Base-by-base conservation (phyloP, 2,797 vertebrate species). In the Antrozous pallidus region DNA sequence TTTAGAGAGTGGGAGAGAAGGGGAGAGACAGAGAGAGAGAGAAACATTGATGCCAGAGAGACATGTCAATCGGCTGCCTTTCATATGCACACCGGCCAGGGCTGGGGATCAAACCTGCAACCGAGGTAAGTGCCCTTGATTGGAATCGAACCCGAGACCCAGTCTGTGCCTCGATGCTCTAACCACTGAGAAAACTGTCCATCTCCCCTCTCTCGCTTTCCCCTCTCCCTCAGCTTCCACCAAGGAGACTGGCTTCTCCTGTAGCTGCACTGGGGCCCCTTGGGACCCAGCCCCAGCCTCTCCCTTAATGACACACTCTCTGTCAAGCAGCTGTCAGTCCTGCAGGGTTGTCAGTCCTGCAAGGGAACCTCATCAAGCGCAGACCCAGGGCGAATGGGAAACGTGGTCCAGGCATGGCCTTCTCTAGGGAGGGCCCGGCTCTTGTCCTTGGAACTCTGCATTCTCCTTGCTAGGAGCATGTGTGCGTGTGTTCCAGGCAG, bases 371-470 rank as follows among this genome's bases (percentile, higher is more conserved):
- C 24, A 0, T 83, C 58, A 49, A 54, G 9, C 47, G 73, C 18
- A 5, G 26, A 2, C 24, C 75, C 58, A 5, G 3, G 47, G 16
- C 22, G 16, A 67, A 13, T 33, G 16, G 77, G 47, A 84, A 75
- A 12, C 5, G 0, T 20, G 36, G 51, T 56, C 36, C 45, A 78
- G 69, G 88, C 80, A 28, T 14, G 42, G 42, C 18, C 73, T 49
- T 84, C 3, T 8, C 67, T 13, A 3, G 33, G 42, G 31, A 69
- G 26, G 11, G 38, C 70, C 18, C 12, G 12, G 67, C 45, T n/a
- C 61, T 86, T 79, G 75, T 80, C 58, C 24, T 83, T 79, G 58
- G 86, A 83, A 18, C 1, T 9, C 31, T 0, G 0, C 0, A 0
- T 65, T 45, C 17, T 90, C 74, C 45, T 70, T 61, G 42, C 56